A percentile compares a stretch with the other conserved stretches of the same genome.
Evolutionary conservation across 1,140 invertebrate species (phyloP).

Genomic region (Drosophila santomea): DNA sequence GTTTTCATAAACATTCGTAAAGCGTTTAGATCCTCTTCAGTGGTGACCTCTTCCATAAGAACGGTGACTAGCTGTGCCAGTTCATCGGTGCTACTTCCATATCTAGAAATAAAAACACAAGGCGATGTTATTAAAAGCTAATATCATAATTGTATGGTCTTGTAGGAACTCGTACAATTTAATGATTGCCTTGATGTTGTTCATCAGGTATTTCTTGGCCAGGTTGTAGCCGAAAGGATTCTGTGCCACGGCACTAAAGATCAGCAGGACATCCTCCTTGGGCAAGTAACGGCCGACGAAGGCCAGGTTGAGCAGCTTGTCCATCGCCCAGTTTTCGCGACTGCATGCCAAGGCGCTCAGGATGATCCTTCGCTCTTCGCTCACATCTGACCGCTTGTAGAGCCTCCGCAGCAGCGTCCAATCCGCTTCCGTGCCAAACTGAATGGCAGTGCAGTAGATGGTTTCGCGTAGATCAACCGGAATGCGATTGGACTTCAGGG

Average conservation of each 20-base stretch:
- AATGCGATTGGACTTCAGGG: neutral
- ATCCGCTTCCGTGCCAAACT: conserved; percentile 11
- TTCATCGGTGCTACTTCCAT: neutral
- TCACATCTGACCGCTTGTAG: conserved; percentile 2
- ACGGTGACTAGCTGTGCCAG: neutral
- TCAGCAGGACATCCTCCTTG: conserved; percentile 5
- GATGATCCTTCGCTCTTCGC: neutral
- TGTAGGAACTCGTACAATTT: neutral
- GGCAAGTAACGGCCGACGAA: neutral
- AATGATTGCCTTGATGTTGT: conserved; percentile 2
- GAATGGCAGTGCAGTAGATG: conserved; percentile 15
- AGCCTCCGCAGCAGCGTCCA: neutral
- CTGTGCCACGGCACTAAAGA: neutral
- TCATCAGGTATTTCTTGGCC: conserved; percentile 12
- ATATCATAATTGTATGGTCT: no score
- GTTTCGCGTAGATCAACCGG: conserved; percentile 5
- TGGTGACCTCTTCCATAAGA: neutral
- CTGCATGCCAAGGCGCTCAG: conserved; percentile 5
- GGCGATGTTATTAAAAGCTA: no score
- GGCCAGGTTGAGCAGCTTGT: conserved; percentile 1
- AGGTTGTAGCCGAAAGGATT: neutral
- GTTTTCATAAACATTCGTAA: neutral
- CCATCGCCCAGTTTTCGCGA: conserved; percentile 3
- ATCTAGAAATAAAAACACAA: conserved; percentile 1
- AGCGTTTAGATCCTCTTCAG: neutral